A percentile compares a stretch with the other conserved stretches of the same genome.
Evolutionary conservation across 2,113 vertebrate species (phyloP).

Genomic region (Octodon degus): DNA sequence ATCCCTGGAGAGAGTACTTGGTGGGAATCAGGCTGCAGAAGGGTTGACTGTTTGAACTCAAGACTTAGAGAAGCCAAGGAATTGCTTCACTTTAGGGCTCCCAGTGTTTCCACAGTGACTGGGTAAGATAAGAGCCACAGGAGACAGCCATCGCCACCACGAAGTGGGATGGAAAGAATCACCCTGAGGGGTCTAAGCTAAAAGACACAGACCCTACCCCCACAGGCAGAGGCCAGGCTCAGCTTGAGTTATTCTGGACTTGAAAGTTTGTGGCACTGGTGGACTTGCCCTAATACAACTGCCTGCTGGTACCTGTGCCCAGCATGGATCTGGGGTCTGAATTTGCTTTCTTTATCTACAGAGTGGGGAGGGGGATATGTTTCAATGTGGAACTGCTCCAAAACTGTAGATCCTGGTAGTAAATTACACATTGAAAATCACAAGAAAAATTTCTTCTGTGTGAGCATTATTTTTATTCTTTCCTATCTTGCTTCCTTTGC

Average conservation of each 20-base stretch:
- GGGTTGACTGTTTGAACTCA: neutral
- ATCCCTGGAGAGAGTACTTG: neutral
- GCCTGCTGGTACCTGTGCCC: neutral
- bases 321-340: neutral
- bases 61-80: neutral
- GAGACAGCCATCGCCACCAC: neutral
- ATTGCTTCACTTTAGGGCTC: neutral
- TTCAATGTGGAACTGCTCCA: neutral
- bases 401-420: neutral
- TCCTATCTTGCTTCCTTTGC: neutral
- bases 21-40: neutral
- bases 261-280: neutral
- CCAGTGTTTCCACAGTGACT: neutral
- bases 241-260: neutral
- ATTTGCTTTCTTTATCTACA: neutral
- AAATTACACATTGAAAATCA: neutral
- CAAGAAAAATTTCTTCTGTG: neutral
- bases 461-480: neutral
- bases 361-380: neutral
- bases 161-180: neutral
- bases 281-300: neutral
- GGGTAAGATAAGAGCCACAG: neutral
- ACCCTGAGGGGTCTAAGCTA: neutral
- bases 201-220: neutral
- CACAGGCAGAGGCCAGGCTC: neutral